phyloP scores from a whole-genome alignment of 2,888 invertebrate species.

The Aleiodes alternator region DNA sequence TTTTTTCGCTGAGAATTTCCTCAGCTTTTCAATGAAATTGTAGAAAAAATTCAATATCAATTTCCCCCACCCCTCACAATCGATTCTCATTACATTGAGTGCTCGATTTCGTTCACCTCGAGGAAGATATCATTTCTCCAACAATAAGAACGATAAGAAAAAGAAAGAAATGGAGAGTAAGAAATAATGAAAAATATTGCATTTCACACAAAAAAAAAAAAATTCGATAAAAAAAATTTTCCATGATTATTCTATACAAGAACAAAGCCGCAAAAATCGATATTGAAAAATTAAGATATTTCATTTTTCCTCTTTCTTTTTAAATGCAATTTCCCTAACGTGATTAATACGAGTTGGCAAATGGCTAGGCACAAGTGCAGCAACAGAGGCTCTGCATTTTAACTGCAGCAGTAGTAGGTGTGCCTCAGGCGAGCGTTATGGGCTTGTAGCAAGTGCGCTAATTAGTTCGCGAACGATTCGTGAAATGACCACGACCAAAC shows the following conservation, averaged over 20 bases:
- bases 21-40: neutral
- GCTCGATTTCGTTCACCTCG: no score
- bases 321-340: conserved; percentile 2
- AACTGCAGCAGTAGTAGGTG: neutral
- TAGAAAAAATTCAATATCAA: no score
- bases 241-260: no score
- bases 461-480: conserved; percentile 41
- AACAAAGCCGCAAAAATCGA: no score
- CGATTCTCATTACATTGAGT: no score
- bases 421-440: conserved; percentile 3
- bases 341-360: conserved; percentile 14
- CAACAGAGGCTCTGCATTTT: conserved; percentile 12
- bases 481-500: conserved; percentile 39
- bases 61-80: no score
- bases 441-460: conserved; percentile 23
- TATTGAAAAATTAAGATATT: neutral
- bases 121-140: no score
- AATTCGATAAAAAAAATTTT: no score
- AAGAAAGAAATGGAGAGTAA: no score
- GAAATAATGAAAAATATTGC: no score
- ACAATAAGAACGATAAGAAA: no score
- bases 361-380: neutral
- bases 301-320: neutral
- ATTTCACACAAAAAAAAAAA: no score
- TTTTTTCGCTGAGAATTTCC: neutral